phyloP scores from a whole-genome alignment of 2,888 invertebrate species.

The Geotrupes spiniger region DNA sequence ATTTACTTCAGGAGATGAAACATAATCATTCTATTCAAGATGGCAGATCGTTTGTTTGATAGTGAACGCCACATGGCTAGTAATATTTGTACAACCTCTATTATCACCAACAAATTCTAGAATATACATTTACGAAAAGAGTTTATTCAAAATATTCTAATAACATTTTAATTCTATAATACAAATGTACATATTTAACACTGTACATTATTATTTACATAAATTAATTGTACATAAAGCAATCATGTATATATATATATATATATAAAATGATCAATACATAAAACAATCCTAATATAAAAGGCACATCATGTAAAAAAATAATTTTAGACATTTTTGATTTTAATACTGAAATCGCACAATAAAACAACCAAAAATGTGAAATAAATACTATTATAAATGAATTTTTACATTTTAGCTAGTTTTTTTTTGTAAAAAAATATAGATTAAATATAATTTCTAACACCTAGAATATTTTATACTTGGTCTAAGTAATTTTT shows the following conservation, averaged over 20 bases:
- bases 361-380: no score
- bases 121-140: not conserved
- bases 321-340: not conserved
- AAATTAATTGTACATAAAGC: constrained; percentile 1
- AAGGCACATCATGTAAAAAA: constrained; percentile 3
- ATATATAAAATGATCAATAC: not conserved
- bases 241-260: not conserved
- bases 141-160: constrained; percentile 6
- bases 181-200: constrained; percentile 13
- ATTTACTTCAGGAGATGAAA: no score
- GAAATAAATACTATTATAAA: no score
- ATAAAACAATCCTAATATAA: not conserved
- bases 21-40: no score
- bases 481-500: constrained; percentile 22
- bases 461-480: not conserved
- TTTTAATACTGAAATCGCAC: no score
- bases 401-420: no score
- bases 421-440: not conserved
- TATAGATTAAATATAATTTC: not conserved
- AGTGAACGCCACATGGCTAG: no score
- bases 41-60: no score
- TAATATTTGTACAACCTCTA: no score
- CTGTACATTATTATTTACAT: constrained; percentile 11
- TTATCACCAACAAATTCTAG: no score
- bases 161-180: constrained; percentile 3